These are phyloP conservation scores for Monomorium pharaonis DNA, from an alignment of 1,140 invertebrate genomes.

Conservation along the genomic window DNA sequence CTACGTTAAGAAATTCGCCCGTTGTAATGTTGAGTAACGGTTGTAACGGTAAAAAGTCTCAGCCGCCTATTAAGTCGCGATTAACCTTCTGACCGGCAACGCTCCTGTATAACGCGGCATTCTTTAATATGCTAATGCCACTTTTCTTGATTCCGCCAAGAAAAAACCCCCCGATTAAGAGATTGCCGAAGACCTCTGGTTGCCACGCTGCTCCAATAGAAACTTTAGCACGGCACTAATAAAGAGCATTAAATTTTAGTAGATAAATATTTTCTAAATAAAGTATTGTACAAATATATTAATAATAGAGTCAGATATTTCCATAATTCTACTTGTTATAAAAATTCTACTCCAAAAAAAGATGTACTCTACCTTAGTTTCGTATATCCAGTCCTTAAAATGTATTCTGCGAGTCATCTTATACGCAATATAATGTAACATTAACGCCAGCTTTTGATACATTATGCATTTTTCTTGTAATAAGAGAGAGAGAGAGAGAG, in stretches of 20 bases:
- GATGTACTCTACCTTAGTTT: not conserved
- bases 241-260: not conserved
- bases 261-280: not conserved
- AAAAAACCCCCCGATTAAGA: not conserved
- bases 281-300: not conserved
- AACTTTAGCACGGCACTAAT: not conserved
- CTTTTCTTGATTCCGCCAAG: not conserved
- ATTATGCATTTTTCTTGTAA: not conserved
- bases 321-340: not conserved
- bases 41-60: constrained; percentile 10
- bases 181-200: not conserved
- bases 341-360: not conserved
- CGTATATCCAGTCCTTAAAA: not conserved
- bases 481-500: too few relatives aligned
- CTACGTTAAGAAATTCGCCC: constrained; percentile 22
- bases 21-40: constrained; percentile 22
- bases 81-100: constrained; percentile 30
- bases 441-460: constrained; percentile 30
- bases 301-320: not conserved
- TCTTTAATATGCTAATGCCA: constrained; percentile 52
- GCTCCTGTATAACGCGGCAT: not conserved
- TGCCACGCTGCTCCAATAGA: not conserved
- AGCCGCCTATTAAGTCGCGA: constrained; percentile 42
- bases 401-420: not conserved
- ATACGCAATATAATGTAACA: not conserved